These are phyloP conservation scores for Lycia hirtaria DNA, from an alignment of 2,888 invertebrate genomes.

Conservation along the genomic window DNA sequence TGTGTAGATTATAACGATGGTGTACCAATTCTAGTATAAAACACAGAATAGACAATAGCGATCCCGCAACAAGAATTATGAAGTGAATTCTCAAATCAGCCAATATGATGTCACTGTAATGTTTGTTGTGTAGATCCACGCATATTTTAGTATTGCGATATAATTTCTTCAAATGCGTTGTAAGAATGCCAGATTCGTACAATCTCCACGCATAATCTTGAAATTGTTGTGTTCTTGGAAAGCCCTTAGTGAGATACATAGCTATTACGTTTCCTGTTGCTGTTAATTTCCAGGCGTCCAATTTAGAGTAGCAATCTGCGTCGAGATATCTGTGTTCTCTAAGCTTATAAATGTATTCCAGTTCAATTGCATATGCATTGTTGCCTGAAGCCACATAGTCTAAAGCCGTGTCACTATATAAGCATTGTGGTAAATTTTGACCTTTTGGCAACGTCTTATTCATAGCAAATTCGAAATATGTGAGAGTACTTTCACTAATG, in stretches of 20 bases:
- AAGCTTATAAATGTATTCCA: constrained; percentile 52
- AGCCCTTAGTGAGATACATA: constrained; percentile 59
- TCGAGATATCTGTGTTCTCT: constrained; percentile 53
- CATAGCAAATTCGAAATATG: constrained; percentile 53
- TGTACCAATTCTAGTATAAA: constrained; percentile 53
- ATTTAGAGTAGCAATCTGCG: constrained; percentile 47
- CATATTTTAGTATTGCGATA: constrained; percentile 34
- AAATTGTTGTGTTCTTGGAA: constrained; percentile 52
- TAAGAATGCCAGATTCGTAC: constrained; percentile 59
- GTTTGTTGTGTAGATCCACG: constrained; percentile 16
- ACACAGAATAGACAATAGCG: constrained; percentile 48
- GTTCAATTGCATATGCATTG: constrained; percentile 54
- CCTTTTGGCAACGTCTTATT: constrained; percentile 55
- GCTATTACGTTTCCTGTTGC: constrained; percentile 44
- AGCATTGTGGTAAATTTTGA: constrained; percentile 47
- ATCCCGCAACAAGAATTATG: constrained; percentile 51
- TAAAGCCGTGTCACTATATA: constrained; percentile 46
- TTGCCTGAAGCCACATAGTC: constrained; percentile 50
- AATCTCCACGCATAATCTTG: constrained; percentile 51
- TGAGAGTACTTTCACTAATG: constrained; percentile 50
- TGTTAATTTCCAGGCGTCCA: constrained; percentile 54
- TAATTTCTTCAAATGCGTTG: constrained; percentile 47
- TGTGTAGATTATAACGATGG: neutral
- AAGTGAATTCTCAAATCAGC: constrained; percentile 57
- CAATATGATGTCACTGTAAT: constrained; percentile 44